A percentile compares a stretch with the other conserved stretches of the same genome.
These are phyloP conservation scores for Xanthostigma xanthostigma DNA, from an alignment of 2,888 invertebrate species.

Conservation along the genomic window DNA sequence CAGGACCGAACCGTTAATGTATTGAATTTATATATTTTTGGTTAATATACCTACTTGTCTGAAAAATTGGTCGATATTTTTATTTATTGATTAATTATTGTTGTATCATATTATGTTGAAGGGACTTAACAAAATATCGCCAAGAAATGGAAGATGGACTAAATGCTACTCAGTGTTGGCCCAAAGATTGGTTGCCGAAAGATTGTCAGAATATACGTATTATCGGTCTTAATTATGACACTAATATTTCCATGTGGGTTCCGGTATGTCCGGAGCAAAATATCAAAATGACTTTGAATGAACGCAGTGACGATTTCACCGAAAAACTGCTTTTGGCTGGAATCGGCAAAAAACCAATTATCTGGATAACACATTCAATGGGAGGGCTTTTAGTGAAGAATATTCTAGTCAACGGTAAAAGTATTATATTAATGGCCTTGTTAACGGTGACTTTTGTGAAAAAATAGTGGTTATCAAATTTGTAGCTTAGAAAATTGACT, in stretches of 20 bases:
- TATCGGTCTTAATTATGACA: conserved; percentile 79
- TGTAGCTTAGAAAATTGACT: too few relatives aligned
- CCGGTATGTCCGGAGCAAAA: conserved; percentile 48
- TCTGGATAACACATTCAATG: conserved; percentile 95
- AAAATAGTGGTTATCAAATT: too few relatives aligned
- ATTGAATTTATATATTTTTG: too few relatives aligned
- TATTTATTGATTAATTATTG: not conserved
- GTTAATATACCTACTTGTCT: too few relatives aligned
- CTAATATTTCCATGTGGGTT: conserved; percentile 69
- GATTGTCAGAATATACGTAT: conserved; percentile 63
- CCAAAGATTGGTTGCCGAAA: conserved; percentile 81
- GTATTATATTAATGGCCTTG: not conserved
- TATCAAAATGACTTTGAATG: conserved; percentile 39
- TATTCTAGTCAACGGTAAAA: conserved; percentile 50
- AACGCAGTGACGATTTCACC: conserved; percentile 50
- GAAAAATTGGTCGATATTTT: too few relatives aligned
- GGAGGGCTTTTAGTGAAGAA: conserved; percentile 85
- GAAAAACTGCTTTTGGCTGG: conserved; percentile 55
- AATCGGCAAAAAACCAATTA: conserved; percentile 66
- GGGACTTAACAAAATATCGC: too few relatives aligned
- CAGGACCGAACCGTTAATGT: too few relatives aligned
- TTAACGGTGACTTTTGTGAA: too few relatives aligned
- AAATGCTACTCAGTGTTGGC: conserved; percentile 70
- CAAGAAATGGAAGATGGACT: conserved; percentile 19
- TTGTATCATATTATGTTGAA: not conserved